Evolutionary conservation across 2,797 vertebrate genomes (phyloP), one percentile per base, ranked within the genome.

Genomic region (Bufotes viridis): DNA sequence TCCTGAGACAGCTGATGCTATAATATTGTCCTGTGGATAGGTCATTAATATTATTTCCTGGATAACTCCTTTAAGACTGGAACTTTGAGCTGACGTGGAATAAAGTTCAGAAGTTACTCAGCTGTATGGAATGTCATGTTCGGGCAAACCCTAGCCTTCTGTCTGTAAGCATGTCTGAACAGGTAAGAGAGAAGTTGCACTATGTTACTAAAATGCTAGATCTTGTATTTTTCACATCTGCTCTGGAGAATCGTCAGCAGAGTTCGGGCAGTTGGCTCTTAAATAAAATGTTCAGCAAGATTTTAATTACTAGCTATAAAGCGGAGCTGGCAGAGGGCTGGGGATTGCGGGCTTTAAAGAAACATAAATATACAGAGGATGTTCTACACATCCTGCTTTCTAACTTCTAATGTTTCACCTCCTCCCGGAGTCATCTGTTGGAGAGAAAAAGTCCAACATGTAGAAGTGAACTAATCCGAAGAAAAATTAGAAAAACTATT

Each of bases 201-300:
- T 78, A 26, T 13, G 74, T 69, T 58, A 78, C 42, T 26, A 84
- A 78, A 78, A 75, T 84, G 51, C 81, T 69, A 65, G 26, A 78
- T 76, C 70, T 75, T 85, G 55, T 87, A 29, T 87, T 75, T 82
- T 82, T n/a, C 14, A n/a, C 69, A 82, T 82, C 79, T 82, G 80
- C 81, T 70, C 58, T 78, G 53, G 57, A 83, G 87, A 78, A 58
- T 69, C 76, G 53, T 82, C 81, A 84, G 87, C 69, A 78, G 12
- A 57, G 76, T 80, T 80, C 8, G 69, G 76, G n/a, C 49, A 86
- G 34, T 69, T 34, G 29, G n/a, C 57, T 79, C 9, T 57, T 79
- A 20, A 60, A 78, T 34, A 57, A 78, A 84, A 58, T 58, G 55
- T 72, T 81, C 78, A 87, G 65, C 76, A 80, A 86, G 63, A 34